Conservation (phyloP, 2,888 invertebrate genomes). For the Alcis repandata region DNA sequence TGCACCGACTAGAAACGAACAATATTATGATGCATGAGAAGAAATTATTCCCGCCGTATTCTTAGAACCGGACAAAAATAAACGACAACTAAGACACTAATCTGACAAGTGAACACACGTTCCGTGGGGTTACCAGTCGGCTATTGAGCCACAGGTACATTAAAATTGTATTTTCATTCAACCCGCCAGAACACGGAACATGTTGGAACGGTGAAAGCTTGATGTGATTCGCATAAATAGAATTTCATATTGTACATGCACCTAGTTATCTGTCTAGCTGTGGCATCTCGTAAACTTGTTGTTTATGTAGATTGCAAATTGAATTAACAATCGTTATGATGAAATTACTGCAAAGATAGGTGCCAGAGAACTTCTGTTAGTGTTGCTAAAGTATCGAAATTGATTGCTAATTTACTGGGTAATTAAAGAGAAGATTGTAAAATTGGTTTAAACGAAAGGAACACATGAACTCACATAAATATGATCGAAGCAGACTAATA, state of each 20-base stretch:
- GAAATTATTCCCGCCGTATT: slow-evolving; percentile 19
- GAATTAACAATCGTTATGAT: slow-evolving; percentile 48
- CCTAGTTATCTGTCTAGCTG: slow-evolving; percentile 44
- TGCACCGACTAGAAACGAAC: slow-evolving; percentile 9
- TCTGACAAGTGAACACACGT: slow-evolving; percentile 43
- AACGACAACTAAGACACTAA: slow-evolving; percentile 35
- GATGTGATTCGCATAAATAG: slow-evolving; percentile 75
- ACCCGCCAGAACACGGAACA: slow-evolving; percentile 61
- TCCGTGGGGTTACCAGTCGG: slow-evolving; percentile 34
- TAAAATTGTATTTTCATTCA: slow-evolving; percentile 64
- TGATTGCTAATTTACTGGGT: too few species aligned
- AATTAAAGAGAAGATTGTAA: too few species aligned
- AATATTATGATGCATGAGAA: slow-evolving; percentile 33
- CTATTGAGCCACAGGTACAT: slow-evolving; percentile 43
- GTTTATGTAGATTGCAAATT: slow-evolving; percentile 53
- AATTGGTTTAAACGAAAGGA: too few species aligned
- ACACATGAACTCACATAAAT: too few species aligned
- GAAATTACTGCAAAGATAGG: slow-evolving; percentile 32
- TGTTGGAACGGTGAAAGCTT: slow-evolving; percentile 67
- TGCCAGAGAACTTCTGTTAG: too few species aligned
- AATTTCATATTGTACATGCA: slow-evolving; percentile 67
- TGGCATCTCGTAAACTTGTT: slow-evolving; percentile 52
- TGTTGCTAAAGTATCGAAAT: too few species aligned
- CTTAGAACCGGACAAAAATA: slow-evolving; percentile 30
- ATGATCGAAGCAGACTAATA: neutral